Evolutionary conservation across 1,140 invertebrate species (phyloP), one percentile per base, ranked within the genome.

Genomic region (Zaprionus vittiger): DNA sequence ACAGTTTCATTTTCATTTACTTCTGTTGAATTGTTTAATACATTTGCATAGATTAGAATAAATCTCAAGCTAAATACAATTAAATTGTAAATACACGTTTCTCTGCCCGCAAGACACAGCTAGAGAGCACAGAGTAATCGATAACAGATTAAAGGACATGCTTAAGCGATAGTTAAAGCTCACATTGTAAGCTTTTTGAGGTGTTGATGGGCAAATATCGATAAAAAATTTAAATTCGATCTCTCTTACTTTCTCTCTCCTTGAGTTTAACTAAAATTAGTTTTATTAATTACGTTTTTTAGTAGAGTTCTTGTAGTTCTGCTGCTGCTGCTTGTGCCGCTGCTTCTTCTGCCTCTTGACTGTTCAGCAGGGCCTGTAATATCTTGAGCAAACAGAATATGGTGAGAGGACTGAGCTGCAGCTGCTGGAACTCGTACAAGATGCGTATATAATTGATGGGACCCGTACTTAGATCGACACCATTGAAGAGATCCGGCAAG

Each of bases 401-500:
- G 4, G 93, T 93, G 6, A 91, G 85, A 9, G 86, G 79, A 4
- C 85, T 83, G 37, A 93, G 77, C 52, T 86, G 77, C 20, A 93
- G 44, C 6, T 91, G 81, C 31, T 92, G 86, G 47, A 93, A 87
- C 26, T 91, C 89, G 54, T 91, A 71, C 26, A 93, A 64, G 12
- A 93, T 65, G 2, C 89, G 84, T 66, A 93, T 63, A 56, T 93
- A 93, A 44, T 91, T 93, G 6, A 93, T 38, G 2, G 84, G 76
- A 0, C 87, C 91, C 34, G 61, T 66, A 41, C 63, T 78, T 12
- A 86, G 52, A 68, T 91, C 79, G 7, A 93, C 67, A n/a, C 87
- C 91, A 44, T 79, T 87, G 34, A 94, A 71, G 38, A 93, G 85
- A 37, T 92, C 90, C 17, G 92, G 92, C 15, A 95, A 94, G 61